A percentile compares a stretch with the other conserved stretches of the same genome.
Conservation (phyloP, 1,140 invertebrate genomes). For the Lethrus apterus region DNA sequence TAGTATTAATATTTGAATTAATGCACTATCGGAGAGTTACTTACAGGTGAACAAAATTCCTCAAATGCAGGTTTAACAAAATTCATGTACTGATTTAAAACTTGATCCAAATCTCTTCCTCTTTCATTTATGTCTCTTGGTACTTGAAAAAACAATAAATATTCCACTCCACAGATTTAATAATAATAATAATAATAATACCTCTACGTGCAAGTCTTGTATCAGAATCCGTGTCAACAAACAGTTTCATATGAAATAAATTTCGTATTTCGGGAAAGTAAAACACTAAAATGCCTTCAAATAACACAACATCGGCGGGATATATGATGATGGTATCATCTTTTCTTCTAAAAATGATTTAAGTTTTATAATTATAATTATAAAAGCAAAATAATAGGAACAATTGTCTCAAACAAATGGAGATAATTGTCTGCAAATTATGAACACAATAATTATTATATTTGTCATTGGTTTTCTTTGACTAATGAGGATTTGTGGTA, state of each 20-base stretch:
- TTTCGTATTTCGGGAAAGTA: conserved; percentile 92
- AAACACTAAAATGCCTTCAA: conserved; percentile 97
- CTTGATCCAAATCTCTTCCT: conserved; percentile 87
- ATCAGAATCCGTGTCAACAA: conserved; percentile 98
- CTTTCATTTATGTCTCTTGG: conserved; percentile 90
- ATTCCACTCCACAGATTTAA: background rate
- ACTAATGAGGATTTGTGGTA: no score
- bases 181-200: conserved; percentile 37
- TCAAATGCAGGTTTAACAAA: conserved; percentile 99
- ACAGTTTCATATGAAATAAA: conserved; percentile 97
- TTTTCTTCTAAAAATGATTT: conserved; percentile 51
- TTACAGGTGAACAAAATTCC: conserved; percentile 95
- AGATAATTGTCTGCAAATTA: no score
- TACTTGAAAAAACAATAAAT: conserved; percentile 51
- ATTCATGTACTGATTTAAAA: conserved; percentile 94
- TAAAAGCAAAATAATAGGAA: background rate
- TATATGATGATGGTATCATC: conserved; percentile 76
- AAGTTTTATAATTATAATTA: no score
- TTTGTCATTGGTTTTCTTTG: no score
- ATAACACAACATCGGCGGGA: conserved; percentile 95
- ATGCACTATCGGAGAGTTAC: conserved; percentile 34
- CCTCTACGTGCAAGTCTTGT: conserved; percentile 90
- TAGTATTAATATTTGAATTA: background rate
- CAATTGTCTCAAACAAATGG: no score
- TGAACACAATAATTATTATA: no score